Conservation (phyloP, 37 sponge, comb jelly and placozoan species). For the Tethya wilhelma region DNA sequence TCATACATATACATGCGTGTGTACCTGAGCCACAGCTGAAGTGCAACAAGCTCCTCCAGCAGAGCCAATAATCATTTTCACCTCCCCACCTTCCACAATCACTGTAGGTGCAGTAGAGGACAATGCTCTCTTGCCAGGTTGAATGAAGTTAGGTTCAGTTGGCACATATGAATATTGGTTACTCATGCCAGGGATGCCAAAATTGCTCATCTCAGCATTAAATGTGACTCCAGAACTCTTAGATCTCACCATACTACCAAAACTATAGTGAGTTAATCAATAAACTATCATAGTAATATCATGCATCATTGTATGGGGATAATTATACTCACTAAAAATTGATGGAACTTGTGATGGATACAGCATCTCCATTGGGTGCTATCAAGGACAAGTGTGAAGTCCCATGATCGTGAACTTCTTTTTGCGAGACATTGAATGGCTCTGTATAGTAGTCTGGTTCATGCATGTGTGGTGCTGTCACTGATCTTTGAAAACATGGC, state of each 20-base stretch:
- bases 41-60: conserved; percentile 89
- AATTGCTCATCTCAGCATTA: conserved; percentile 92
- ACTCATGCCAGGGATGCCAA: conserved; percentile 65
- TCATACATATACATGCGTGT: background rate
- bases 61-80: conserved; percentile 84
- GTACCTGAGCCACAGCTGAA: conserved; percentile 68
- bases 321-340: conserved; percentile 65
- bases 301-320: background rate
- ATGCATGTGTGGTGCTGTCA: conserved; percentile 66
- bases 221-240: conserved; percentile 75
- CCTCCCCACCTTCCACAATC: conserved; percentile 46
- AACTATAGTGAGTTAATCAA: conserved; percentile 24
- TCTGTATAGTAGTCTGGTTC: conserved; percentile 57
- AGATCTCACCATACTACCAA: conserved; percentile 75
- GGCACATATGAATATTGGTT: conserved; percentile 32
- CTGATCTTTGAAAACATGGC: conserved; percentile 44
- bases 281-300: background rate
- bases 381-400: conserved; percentile 85
- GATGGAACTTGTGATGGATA: conserved; percentile 80
- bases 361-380: conserved; percentile 88
- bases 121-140: conserved; percentile 82
- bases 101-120: conserved; percentile 87
- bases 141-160: conserved; percentile 67
- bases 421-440: background rate
- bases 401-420: conserved; percentile 31